A percentile compares a stretch with the other conserved stretches of the same genome.
Conservation (phyloP, 2,113 vertebrate genomes). For the Pipra filicauda region DNA sequence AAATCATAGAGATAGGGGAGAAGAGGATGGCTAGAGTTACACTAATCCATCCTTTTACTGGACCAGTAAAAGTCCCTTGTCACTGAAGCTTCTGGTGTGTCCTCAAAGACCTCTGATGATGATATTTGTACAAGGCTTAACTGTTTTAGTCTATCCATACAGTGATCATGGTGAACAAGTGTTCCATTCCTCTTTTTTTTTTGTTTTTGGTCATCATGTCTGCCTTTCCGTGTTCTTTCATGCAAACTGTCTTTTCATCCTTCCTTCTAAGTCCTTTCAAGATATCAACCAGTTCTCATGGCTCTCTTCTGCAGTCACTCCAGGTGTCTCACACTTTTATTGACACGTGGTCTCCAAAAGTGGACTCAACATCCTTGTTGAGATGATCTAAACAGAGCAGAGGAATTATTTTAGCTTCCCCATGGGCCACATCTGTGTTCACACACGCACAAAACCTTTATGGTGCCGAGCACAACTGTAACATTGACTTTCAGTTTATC, state of each 20-base stretch:
- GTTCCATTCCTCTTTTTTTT: not conserved
- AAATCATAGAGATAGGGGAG: not conserved
- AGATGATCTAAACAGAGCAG: not conserved
- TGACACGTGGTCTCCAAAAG: not conserved
- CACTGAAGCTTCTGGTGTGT: not conserved
- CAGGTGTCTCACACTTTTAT: not conserved
- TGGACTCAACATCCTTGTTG: not conserved
- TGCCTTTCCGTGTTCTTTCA: not conserved
- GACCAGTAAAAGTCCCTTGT: not conserved
- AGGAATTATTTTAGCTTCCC: not conserved
- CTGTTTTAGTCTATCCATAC: not conserved
- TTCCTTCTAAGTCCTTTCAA: not conserved
- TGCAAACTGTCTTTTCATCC: not conserved
- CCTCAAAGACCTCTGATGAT: not conserved
- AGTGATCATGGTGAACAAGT: not conserved
- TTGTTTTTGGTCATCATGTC: not conserved
- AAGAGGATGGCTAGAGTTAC: not conserved
- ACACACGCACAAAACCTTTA: not conserved
- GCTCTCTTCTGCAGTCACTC: not conserved
- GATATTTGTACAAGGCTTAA: not conserved
- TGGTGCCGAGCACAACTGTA: not conserved
- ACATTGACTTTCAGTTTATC: not conserved
- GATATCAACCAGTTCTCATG: not conserved
- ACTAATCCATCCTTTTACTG: not conserved
- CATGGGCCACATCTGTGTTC: not conserved